Evolutionary conservation across 2,797 vertebrate genomes (phyloP).

Genomic region (Nyctalus aviator): DNA sequence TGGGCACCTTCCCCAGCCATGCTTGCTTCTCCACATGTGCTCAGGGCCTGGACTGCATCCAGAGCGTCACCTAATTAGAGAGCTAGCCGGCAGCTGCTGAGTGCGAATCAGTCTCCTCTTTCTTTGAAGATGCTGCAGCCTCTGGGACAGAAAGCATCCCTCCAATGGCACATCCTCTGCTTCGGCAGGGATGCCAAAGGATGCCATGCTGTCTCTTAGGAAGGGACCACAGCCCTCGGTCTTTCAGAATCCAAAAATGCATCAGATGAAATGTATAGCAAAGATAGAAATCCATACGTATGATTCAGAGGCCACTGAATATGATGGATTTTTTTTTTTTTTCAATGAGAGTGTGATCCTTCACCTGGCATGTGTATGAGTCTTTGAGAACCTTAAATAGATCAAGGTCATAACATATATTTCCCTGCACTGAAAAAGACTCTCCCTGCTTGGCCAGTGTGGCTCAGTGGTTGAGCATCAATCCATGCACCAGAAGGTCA

Average conservation of each 20-base stretch:
- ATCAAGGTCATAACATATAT: background rate
- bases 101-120: conserved; percentile 5
- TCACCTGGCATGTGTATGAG: rapidly evolving
- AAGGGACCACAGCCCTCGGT: background rate
- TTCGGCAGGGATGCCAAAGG: background rate
- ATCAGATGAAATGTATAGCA: background rate
- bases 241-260: conserved; percentile 12
- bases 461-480: no score
- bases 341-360: background rate
- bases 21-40: background rate
- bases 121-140: conserved; percentile 43
- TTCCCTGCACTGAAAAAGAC: background rate
- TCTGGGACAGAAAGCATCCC: background rate
- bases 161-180: background rate
- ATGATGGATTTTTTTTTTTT: background rate
- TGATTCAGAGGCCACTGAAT: background rate
- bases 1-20: background rate
- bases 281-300: background rate
- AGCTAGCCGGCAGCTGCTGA: background rate
- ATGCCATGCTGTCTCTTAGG: background rate
- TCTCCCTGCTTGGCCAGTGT: background rate
- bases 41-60: background rate
- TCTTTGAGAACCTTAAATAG: background rate
- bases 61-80: conserved; percentile 60
- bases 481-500: no score